Conservation (phyloP, 2,113 vertebrate genomes). For the Chaetops frenatus region DNA sequence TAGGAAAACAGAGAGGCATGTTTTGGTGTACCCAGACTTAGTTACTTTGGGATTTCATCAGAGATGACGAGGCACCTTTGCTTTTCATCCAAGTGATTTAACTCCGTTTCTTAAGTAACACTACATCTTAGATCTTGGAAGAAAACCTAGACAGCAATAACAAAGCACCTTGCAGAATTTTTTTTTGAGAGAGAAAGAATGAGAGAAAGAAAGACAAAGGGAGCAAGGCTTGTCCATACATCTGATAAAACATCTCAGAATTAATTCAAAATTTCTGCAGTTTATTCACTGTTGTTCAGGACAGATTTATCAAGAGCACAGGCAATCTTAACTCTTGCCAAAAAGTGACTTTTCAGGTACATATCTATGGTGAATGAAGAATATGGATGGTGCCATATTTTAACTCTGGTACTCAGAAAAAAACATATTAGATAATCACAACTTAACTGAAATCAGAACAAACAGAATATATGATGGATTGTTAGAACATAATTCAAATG, state of each 20-base stretch:
- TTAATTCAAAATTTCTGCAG: not conserved
- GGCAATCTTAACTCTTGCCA: not conserved
- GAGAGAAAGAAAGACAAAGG: not conserved
- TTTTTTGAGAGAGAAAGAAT: not conserved
- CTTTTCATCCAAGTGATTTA: not conserved
- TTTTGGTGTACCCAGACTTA: not conserved
- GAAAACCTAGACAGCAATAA: not conserved
- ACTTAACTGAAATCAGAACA: slow-evolving; percentile 1
- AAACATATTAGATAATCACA: slow-evolving; percentile 14
- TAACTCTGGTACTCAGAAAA: not conserved
- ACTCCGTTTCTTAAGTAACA: not conserved
- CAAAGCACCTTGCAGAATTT: not conserved
- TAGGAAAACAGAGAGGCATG: not conserved
- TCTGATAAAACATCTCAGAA: not conserved
- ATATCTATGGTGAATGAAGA: not conserved
- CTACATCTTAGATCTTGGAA: not conserved
- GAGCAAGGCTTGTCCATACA: not conserved
- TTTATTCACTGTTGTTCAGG: not conserved
- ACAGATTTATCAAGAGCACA: not conserved
- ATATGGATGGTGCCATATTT: not conserved
- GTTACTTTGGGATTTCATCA: not conserved
- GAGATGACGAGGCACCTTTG: not conserved
- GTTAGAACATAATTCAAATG: slow-evolving; percentile 1
- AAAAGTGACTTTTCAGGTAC: not conserved
- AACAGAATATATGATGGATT: not conserved